Base-by-base conservation (phyloP, 2,797 vertebrate genomes). In the Agapornis canus region DNA sequence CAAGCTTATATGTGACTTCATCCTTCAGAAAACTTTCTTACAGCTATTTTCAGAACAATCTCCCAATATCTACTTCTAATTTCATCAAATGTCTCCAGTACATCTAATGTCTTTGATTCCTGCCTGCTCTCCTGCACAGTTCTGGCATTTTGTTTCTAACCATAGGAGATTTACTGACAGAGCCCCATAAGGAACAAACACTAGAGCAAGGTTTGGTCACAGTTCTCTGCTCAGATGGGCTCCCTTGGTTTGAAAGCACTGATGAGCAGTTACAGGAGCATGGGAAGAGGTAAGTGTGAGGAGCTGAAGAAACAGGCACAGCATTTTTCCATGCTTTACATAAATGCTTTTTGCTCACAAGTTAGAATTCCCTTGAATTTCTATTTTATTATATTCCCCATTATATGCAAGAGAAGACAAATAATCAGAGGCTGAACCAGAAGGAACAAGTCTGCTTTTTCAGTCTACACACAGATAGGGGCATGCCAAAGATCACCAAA, bases 391-490 rank as follows among this genome's bases (percentile, higher is more conserved):
- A 48, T 93, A 57, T 76, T 96, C 87, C 48, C 68, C 90, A 35
- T 68, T 85, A 71, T 80, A 70, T 27, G 19, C 64, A 90, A 94
- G 52, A 65, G 49, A 72, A 97, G 82, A 79, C 91, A 89, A 94
- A 89, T n/a, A 86, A 82, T 83, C 60, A 57, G 81, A 90, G 82
- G 52, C 81, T 84, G 92, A 92, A 90, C 92, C 90, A 96, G 95
- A 96, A 92, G 31, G 76, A 94, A 95, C 93, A 96, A 90, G 83
- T 80, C 93, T 89, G 63, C 48, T 95, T 96, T 96, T 91, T 94
- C 84, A 66, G 77, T 71, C 94, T 70, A 76, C 47, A 71, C 32
- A 51, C 61, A 94, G 86, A 78, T 45, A 37, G 51, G 32, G 26
- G 68, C 81, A 73, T 66, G 87, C 57, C 91, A 92, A 93, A 90